A percentile compares a stretch with the other conserved stretches of the same genome.
These are phyloP conservation scores for Botrylloides violaceus DNA, from an alignment of 23 tunicate species.

Conservation along the genomic window DNA sequence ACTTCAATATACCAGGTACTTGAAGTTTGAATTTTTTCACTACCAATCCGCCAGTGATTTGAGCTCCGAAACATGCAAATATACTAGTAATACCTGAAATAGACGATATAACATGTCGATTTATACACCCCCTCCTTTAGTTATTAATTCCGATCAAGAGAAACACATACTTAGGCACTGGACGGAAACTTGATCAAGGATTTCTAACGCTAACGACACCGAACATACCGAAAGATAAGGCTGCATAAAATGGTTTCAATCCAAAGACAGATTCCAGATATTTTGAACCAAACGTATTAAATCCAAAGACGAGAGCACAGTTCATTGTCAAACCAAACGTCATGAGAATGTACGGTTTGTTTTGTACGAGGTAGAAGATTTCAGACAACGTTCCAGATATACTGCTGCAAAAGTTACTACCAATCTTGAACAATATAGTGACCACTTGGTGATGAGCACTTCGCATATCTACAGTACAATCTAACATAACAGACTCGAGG, in stretches of 20 bases:
- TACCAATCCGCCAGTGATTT: constrained; percentile 6
- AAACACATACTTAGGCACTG: too few species aligned
- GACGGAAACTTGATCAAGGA: too few species aligned
- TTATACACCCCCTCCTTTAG: too few species aligned
- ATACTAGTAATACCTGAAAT: background rate
- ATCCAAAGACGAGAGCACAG: constrained; percentile 41
- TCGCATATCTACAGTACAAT: background rate
- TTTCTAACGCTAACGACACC: too few species aligned
- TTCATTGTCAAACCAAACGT: constrained; percentile 42
- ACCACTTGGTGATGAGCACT: too few species aligned
- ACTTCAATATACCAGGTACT: constrained; percentile 4
- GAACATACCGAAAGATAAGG: constrained; percentile 48
- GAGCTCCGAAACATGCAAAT: constrained; percentile 6
- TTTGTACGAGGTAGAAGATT: constrained; percentile 40
- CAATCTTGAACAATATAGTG: too few species aligned
- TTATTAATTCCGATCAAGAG: too few species aligned
- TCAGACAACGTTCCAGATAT: too few species aligned
- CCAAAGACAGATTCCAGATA: constrained; percentile 63
- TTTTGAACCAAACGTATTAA: constrained; percentile 55
- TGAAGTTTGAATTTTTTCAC: constrained; percentile 9
- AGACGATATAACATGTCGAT: too few species aligned
- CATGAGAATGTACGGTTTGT: constrained; percentile 40
- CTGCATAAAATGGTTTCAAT: constrained; percentile 33
- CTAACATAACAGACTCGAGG: too few species aligned
- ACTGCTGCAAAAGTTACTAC: too few species aligned